phyloP scores from a whole-genome alignment of 2,888 invertebrate species.

The Cheilosia soror region DNA sequence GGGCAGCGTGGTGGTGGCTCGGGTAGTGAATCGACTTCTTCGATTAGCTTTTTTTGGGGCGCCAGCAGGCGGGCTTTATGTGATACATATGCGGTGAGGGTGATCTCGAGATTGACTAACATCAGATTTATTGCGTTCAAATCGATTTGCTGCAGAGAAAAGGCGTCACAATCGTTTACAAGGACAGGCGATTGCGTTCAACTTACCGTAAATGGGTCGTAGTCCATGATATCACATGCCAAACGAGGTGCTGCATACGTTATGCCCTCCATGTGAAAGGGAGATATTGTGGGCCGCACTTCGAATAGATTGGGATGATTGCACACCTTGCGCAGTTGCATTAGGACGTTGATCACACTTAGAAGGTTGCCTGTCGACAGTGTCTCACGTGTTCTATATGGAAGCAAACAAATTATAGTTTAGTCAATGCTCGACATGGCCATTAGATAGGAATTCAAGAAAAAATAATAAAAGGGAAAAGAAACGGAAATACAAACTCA shows the following conservation, averaged over 20 bases:
- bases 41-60: slow-evolving; percentile 89
- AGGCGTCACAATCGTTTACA: not conserved
- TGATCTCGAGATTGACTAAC: slow-evolving; percentile 87
- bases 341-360: slow-evolving; percentile 97
- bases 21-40: slow-evolving; percentile 87
- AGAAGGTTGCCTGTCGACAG: slow-evolving; percentile 96
- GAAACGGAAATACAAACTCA: slow-evolving; percentile 84
- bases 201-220: slow-evolving; percentile 89
- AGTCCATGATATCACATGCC: slow-evolving; percentile 88
- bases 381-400: slow-evolving; percentile 95
- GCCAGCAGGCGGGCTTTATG: slow-evolving; percentile 91
- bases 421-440: not conserved
- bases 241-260: slow-evolving; percentile 89
- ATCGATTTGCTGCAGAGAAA: slow-evolving; percentile 86
- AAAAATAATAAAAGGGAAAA: not conserved
- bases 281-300: slow-evolving; percentile 96
- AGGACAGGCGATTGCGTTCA: not conserved
- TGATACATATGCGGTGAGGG: slow-evolving; percentile 92
- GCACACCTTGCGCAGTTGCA: slow-evolving; percentile 98
- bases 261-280: slow-evolving; percentile 94
- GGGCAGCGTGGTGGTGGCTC: slow-evolving; percentile 87
- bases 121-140: slow-evolving; percentile 87
- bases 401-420: not conserved
- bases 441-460: not conserved
- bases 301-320: slow-evolving; percentile 99